A percentile compares a stretch with the other conserved stretches of the same genome.
These are phyloP conservation scores for Digitonthophagus gazella DNA, from an alignment of 2,888 invertebrate species.

Conservation along the genomic window DNA sequence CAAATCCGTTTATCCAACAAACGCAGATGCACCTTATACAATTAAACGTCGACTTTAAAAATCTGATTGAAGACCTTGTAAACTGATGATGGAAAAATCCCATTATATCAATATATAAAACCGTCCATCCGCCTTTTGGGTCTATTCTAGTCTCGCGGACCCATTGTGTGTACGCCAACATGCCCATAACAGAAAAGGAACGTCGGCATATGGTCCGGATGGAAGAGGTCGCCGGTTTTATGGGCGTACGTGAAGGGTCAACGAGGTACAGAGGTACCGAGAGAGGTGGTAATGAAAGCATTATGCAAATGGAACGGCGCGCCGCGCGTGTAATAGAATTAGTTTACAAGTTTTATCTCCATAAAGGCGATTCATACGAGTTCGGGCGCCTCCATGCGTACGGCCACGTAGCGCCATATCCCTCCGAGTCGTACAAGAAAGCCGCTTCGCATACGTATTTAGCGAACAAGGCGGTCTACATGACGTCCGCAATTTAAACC, in stretches of 20 bases:
- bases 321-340: constrained; percentile 33
- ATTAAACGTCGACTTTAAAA: too few species aligned
- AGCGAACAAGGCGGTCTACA: constrained; percentile 22
- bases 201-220: background rate
- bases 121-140: too few species aligned
- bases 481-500: constrained; percentile 23
- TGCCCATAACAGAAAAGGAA: background rate
- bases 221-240: constrained; percentile 14
- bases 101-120: too few species aligned
- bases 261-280: constrained; percentile 30
- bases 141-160: background rate
- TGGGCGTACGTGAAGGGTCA: constrained; percentile 35
- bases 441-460: constrained; percentile 26
- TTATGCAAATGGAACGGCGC: constrained; percentile 35
- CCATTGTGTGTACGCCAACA: background rate
- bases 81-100: too few species aligned
- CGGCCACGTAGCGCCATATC: constrained; percentile 20
- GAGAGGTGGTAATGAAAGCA: constrained; percentile 36
- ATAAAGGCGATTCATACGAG: constrained; percentile 27
- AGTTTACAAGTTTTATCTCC: constrained; percentile 31
- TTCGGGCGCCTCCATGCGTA: constrained; percentile 23
- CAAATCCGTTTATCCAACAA: background rate
- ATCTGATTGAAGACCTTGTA: too few species aligned
- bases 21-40: background rate
- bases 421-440: constrained; percentile 22